Base-by-base conservation (phyloP, 92 coral and sea anemone genomes). In the Zoanthus sansibaricus region DNA sequence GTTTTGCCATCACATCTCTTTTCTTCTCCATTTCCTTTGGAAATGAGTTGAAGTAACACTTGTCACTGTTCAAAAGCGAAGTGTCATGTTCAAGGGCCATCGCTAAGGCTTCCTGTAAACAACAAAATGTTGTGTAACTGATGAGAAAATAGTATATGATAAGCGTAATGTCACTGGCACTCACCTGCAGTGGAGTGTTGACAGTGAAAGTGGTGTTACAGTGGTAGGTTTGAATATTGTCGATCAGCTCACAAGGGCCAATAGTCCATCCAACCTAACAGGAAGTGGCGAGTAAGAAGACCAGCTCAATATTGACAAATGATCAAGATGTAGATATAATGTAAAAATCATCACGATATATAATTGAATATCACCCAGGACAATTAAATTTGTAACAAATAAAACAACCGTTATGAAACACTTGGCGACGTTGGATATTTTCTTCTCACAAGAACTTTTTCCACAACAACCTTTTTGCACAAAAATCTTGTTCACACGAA, bases 101-200 rank as follows among this genome's bases (percentile, higher is more conserved):
- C 2, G 98, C 99, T 31, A 95, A 89, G 18, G 99, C 99, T 89
- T 95, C 99, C 99, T 97, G 69, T 13, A 89, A 62, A n/a, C 25
- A 5, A 21, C 47, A 55, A 42, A 5, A 33, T 4, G 32, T 30
- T 30, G 30, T 37, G 6, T 31, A 9, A 10, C 42, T 0, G 42
- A 37, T 37, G 42, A 37, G 42, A 37, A 37, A 37, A 37, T 37
- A 4, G 42, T 37, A 37, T 37, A 37, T 4, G 42, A 37, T 37
- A 37, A 2, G 2, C 42, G 4, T 4, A 37, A 37, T 37, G 42
- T 37, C 4, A 37, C 42, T 37, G 42, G 42, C 42, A 7, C 37
- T 21, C 77, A 97, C 99, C 98, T 97, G 99, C 61, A 92, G 78
- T 11, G 98, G 97, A 16, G 99, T 97, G 49, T 93, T 88, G 21